Conservation (phyloP, 2,888 invertebrate genomes). For the Nasonia oneida region DNA sequence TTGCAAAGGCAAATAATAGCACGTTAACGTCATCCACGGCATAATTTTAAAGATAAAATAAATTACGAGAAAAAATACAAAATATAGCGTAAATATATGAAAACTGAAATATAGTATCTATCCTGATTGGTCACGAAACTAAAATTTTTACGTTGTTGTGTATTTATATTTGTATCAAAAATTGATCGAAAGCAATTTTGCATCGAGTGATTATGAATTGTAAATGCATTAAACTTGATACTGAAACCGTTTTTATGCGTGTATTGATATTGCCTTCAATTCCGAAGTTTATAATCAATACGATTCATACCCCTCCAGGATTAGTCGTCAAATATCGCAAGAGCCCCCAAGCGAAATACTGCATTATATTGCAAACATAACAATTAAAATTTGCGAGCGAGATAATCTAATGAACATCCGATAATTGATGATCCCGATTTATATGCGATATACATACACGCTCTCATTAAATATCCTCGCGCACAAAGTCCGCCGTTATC, state of each 20-base stretch:
- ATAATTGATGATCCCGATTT: not conserved
- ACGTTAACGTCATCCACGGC: not conserved
- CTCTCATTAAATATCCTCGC: not conserved
- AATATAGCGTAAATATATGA: not conserved
- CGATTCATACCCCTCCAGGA: not conserved
- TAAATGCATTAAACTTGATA: slow-evolving; percentile 20
- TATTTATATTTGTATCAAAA: not conserved
- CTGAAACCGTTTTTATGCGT: not conserved
- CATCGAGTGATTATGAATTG: not conserved
- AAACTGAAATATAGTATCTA: not conserved
- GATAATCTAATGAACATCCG: not conserved
- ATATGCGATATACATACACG: not conserved
- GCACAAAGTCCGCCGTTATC: not conserved
- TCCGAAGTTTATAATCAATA: not conserved
- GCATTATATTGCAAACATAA: not conserved
- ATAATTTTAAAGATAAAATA: not conserved
- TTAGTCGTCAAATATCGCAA: not conserved
- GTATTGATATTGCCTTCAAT: not conserved
- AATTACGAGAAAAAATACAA: not conserved
- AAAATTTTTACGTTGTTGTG: not conserved
- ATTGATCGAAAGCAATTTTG: not conserved
- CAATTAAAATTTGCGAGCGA: not conserved
- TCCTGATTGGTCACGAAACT: not conserved
- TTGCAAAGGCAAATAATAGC: not conserved
- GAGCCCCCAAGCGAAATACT: not conserved